Base-by-base conservation (phyloP, 2,797 vertebrate genomes). In the Hydrolagus colliei region DNA sequence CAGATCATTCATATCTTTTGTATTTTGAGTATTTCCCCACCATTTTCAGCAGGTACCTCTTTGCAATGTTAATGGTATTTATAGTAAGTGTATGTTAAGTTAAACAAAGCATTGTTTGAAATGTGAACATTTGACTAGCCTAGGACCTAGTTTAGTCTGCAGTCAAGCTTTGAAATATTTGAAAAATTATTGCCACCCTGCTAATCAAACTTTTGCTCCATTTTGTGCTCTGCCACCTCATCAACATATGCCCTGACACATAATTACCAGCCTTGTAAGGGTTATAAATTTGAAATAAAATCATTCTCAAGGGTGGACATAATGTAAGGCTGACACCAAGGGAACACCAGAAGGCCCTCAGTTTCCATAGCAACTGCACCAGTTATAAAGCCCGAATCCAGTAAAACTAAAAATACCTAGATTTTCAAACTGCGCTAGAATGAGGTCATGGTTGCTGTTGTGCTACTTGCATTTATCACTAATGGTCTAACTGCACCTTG, bases 381-480 rank as follows among this genome's bases (percentile, higher is more conserved):
- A 90, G 87, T 90, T 88, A 89, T 90, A 89, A 89, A 90, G 90
- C 86, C 87, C 85, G 87, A 89, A 88, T 90, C 87, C 89, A 89
- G 89, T 89, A 89, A 90, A 91, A 89, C 88, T 91, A 92, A 92
- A 92, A 92, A 92, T 92, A 91, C 87, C 87, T 88, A 92, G 90
- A 88, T 94, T 93, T 89, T 92, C 91, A 92, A 92, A 91, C 90
- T 32, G 91, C 91, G 92, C 92, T 93, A 94, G 93, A 95, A 95
- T 90, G 92, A 94, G 94, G 93, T 95, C 94, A 93, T 92, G 92
- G 88, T 93, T 91, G 92, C 89, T 90, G 91, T 90, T 88, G 91
- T 93, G 91, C 90, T 90, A 92, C 89, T 71, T 89, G 93, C 93
- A 95, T 95, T 95, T 91, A 95, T 96, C 94, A 95, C 94, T 94